phyloP scores from a whole-genome alignment of 2,888 invertebrate species.

The Microdon myrmicae region DNA sequence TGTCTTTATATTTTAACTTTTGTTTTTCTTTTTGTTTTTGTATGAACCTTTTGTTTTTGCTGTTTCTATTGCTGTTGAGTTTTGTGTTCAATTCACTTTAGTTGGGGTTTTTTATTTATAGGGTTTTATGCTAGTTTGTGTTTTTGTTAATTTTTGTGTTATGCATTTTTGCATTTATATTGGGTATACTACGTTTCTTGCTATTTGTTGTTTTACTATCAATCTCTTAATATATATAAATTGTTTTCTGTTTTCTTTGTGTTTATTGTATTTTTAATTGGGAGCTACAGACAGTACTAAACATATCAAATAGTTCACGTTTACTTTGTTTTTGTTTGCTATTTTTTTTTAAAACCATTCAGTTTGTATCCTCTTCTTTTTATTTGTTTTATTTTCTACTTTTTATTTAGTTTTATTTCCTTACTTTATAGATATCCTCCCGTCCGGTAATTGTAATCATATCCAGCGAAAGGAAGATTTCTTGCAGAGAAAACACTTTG shows the following conservation, averaged over 20 bases:
- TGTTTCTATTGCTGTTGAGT: conserved; percentile 25
- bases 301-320: conserved; percentile 38
- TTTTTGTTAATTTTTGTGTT: conserved; percentile 32
- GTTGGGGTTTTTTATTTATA: conserved; percentile 26
- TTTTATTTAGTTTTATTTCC: no score
- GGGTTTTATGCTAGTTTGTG: no score
- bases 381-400: background rate
- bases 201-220: conserved; percentile 41
- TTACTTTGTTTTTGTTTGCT: conserved; percentile 26
- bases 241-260: conserved; percentile 11
- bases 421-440: conserved; percentile 48
- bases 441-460: conserved; percentile 43
- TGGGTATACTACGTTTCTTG: conserved; percentile 43
- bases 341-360: conserved; percentile 32
- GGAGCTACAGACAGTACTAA: conserved; percentile 49
- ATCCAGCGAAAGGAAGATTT: conserved; percentile 43
- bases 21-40: conserved; percentile 17
- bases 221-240: no score
- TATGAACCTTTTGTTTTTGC: conserved; percentile 22
- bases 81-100: conserved; percentile 43
- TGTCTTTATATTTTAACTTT: conserved; percentile 11
- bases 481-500: conserved; percentile 49
- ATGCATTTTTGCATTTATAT: conserved; percentile 10
- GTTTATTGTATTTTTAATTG: conserved; percentile 13
- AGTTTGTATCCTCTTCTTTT: conserved; percentile 13